Evolutionary conservation across 2,888 invertebrate species (phyloP), one percentile per base, ranked within the genome.

Genomic region (Dicyrtomina minuta): DNA sequence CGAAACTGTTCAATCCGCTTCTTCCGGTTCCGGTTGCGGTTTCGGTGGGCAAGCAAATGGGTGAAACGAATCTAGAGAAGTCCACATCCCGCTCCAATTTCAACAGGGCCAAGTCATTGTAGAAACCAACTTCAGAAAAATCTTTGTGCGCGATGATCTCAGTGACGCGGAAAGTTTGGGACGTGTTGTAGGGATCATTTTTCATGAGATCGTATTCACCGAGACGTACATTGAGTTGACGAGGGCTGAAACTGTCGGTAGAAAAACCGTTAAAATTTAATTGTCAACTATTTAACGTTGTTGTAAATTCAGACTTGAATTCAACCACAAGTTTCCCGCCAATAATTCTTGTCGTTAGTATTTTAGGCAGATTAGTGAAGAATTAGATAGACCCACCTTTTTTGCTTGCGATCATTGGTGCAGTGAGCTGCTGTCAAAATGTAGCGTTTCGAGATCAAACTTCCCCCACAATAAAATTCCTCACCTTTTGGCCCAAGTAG

Each of bases 381-480:
- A n/a, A n/a, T n/a, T n/a, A n/a, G n/a, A n/a, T n/a, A n/a, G n/a
- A n/a, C n/a, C n/a, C 83, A 95, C 93, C 92, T 92, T 81, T 91
- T 88, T 81, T 94, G 94, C 78, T 90, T 87, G 0, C 91, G 90
- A 81, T 95, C 94, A 73, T 91, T 86, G 0, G 96, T 95, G 80
- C 96, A 96, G 85, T 96, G 96, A 0, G 96, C 95, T 0, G 96
- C 95, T 13, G 95, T 95, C 6, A 96, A 80, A 79, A 93, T 87
- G 80, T 93, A 91, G 60, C 87, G 86, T 44, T 88, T 84, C 15
- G 90, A 89, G 58, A 96, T 88, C 55, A 96, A 83, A 0, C 93
- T 91, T 0, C 95, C 96, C 0, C 95, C 95, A 80, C 96, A 96
- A 93, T 93, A 94, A 83, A 93, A 94, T 82, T 93, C 93, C 0